Percentiles rank a stretch among this genome's conserved stretches.
These are phyloP conservation scores for Drosophila busckii DNA, from an alignment of 1,140 invertebrate genomes.

Conservation along the genomic window DNA sequence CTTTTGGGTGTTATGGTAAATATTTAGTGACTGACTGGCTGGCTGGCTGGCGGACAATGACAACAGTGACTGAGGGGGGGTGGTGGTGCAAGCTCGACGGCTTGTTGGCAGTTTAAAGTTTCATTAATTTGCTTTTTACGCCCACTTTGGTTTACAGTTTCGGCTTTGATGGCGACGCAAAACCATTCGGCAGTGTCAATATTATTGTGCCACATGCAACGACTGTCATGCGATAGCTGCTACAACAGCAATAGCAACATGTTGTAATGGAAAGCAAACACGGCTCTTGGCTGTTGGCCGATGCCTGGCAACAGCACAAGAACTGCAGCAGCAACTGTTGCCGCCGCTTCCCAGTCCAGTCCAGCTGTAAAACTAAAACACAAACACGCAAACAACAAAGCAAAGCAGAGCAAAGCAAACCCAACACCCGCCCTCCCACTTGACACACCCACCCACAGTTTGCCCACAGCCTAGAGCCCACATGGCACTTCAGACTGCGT, in stretches of 20 bases:
- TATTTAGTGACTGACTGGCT: slow-evolving; percentile 7
- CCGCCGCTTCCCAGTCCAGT: not conserved
- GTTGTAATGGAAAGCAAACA: slow-evolving; percentile 46
- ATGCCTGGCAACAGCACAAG: not conserved
- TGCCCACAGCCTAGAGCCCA: no score
- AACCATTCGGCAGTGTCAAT: slow-evolving; percentile 37
- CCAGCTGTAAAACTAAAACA: slow-evolving; percentile 14
- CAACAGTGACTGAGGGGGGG: not conserved
- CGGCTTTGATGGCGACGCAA: slow-evolving; percentile 2
- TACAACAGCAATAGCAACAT: slow-evolving; percentile 24
- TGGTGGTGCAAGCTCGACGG: not conserved
- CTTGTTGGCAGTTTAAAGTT: slow-evolving; percentile 37
- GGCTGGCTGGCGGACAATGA: not conserved
- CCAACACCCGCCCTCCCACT: no score
- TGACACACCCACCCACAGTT: no score
- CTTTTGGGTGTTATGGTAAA: slow-evolving; percentile 3
- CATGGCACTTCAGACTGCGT: no score
- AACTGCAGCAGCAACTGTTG: not conserved
- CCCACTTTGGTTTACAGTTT: slow-evolving; percentile 6
- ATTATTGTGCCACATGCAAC: slow-evolving; percentile 32
- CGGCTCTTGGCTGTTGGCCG: not conserved
- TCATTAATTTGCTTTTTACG: slow-evolving; percentile 36
- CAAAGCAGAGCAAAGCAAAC: slow-evolving; percentile 30
- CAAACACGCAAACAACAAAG: slow-evolving; percentile 38
- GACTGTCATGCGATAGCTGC: slow-evolving; percentile 22